These are phyloP conservation scores for Aeoliscus strigatus DNA, from an alignment of 2,797 vertebrate species.

Conservation along the genomic window DNA sequence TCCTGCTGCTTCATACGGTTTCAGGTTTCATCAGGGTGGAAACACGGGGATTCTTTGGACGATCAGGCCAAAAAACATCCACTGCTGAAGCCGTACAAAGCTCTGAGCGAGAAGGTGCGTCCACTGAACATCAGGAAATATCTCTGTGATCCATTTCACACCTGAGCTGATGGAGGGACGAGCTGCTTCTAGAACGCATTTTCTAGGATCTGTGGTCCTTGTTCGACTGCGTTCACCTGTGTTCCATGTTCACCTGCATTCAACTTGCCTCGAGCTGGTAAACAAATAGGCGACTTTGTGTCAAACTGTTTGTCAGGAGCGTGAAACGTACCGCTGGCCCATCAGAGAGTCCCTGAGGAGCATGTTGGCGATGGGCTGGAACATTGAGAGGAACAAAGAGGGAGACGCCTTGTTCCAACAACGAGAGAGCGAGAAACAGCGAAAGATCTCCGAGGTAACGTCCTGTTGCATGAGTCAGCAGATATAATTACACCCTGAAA, in stretches of 20 bases:
- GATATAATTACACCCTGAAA: too few species aligned
- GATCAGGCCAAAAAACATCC: constrained; percentile 91
- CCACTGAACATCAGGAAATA: too few species aligned
- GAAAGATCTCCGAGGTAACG: constrained; percentile 81
- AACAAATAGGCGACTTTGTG: too few species aligned
- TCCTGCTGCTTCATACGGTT: not conserved
- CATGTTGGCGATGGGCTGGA: constrained; percentile 94
- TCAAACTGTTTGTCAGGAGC: constrained; percentile 77
- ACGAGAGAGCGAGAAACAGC: constrained; percentile 88
- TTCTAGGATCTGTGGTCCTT: too few species aligned
- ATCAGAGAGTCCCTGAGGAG: constrained; percentile 94
- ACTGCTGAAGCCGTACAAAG: constrained; percentile 90
- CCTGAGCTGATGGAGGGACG: too few species aligned
- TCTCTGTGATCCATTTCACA: too few species aligned
- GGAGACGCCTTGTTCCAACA: constrained; percentile 87
- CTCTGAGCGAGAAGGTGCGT: constrained; percentile 92
- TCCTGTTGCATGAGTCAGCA: not conserved
- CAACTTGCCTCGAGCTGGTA: too few species aligned
- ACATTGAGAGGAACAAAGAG: constrained; percentile 90
- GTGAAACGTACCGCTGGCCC: constrained; percentile 96
- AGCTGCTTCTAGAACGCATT: too few species aligned
- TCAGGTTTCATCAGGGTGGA: constrained; percentile 91
- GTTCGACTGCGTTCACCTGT: too few species aligned
- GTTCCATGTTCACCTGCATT: too few species aligned
- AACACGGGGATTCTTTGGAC: constrained; percentile 84